Conservation (phyloP, 2,888 invertebrate species). For the Anodontia alba region DNA sequence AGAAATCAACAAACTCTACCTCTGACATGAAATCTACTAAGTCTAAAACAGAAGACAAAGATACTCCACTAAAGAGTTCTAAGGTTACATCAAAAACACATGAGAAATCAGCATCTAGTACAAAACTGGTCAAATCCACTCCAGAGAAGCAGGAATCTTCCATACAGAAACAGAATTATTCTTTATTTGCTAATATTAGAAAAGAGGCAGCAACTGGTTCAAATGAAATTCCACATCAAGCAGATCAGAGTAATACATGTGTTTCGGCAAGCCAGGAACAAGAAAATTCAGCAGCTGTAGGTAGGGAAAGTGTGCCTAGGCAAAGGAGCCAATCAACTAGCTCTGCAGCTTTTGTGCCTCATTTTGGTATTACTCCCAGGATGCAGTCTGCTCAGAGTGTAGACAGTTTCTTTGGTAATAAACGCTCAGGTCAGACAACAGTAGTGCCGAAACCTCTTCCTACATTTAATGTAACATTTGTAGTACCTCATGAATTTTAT, state of each 20-base stretch:
- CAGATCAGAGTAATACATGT: too few relatives aligned
- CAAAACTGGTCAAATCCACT: background rate
- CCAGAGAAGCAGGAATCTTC: background rate
- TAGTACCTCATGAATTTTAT: conserved; percentile 26
- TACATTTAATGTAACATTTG: conserved; percentile 30
- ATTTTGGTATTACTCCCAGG: background rate
- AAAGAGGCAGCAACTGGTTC: background rate
- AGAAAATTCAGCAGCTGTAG: background rate
- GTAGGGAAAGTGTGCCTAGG: background rate
- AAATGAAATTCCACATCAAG: background rate
- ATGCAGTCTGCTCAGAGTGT: background rate
- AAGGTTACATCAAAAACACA: background rate
- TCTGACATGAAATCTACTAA: background rate
- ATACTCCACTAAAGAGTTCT: background rate
- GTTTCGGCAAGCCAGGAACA: background rate
- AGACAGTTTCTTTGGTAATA: conserved; percentile 17
- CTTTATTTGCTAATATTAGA: background rate
- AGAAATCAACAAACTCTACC: background rate
- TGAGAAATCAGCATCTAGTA: background rate
- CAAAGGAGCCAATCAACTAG: conserved; percentile 12
- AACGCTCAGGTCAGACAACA: conserved; percentile 1
- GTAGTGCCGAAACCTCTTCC: conserved; percentile 15
- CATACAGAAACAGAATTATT: background rate
- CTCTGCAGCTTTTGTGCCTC: conserved; percentile 14
- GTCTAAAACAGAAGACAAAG: background rate